phyloP scores from a whole-genome alignment of 2,888 invertebrate species.

The Meiosimyza decipiens region DNA sequence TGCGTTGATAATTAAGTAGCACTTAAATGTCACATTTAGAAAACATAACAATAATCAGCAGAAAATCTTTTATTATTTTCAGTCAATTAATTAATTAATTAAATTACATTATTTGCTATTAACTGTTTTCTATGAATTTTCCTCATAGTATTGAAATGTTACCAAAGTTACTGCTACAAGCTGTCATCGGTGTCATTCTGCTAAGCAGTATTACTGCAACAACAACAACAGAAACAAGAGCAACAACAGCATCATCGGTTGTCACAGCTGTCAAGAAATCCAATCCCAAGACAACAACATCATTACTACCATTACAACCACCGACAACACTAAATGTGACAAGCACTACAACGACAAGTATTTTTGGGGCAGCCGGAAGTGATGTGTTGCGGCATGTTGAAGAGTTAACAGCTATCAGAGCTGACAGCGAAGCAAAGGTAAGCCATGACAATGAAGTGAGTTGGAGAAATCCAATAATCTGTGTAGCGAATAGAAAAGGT shows the following conservation, averaged over 20 bases:
- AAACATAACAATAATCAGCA: no score
- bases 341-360: conserved; percentile 50
- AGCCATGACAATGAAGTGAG: background rate
- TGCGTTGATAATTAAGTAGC: no score
- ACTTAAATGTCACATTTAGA: no score
- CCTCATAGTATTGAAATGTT: conserved; percentile 55
- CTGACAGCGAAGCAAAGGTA: background rate
- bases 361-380: conserved; percentile 30
- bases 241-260: conserved; percentile 38
- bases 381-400: conserved; percentile 1
- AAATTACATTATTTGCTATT: no score
- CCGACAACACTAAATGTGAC: conserved; percentile 54
- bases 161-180: conserved; percentile 51
- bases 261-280: conserved; percentile 33
- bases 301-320: conserved; percentile 52
- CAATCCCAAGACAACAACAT: conserved; percentile 44
- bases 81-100: no score
- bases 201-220: conserved; percentile 45
- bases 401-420: conserved; percentile 33
- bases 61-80: no score
- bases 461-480: no score
- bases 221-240: conserved; percentile 34
- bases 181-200: conserved; percentile 56
- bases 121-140: no score
- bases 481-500: no score